These are phyloP conservation scores for Petromus typicus DNA, from an alignment of 2,113 vertebrate species.

Conservation along the genomic window DNA sequence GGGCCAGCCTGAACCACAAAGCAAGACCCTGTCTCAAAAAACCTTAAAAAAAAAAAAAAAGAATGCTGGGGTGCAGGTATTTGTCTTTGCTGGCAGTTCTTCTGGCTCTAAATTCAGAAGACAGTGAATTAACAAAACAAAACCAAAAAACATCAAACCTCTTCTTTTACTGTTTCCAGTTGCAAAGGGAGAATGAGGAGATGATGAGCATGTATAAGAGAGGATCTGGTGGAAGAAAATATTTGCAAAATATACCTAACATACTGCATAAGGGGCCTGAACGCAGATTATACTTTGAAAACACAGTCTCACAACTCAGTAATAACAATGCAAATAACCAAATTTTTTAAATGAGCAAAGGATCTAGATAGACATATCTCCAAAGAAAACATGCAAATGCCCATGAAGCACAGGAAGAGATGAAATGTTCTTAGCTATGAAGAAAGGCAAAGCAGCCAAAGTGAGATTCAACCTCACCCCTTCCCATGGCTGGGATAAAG, in stretches of 20 bases:
- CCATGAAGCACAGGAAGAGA: background rate
- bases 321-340: constrained; percentile 15
- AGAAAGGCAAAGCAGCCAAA: constrained; percentile 6
- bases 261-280: background rate
- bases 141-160: background rate
- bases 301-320: background rate
- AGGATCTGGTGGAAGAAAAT: background rate
- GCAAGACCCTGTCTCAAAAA: too few relatives aligned
- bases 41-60: too few relatives aligned
- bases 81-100: background rate
- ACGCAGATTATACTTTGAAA: background rate
- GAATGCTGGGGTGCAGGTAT: too few relatives aligned
- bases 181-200: background rate
- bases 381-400: background rate
- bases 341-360: constrained; percentile 14
- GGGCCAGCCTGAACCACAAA: too few relatives aligned
- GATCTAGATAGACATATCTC: constrained; percentile 10
- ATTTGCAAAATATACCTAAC: background rate
- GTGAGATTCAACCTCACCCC: background rate
- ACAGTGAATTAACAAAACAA: background rate
- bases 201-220: background rate
- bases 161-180: background rate
- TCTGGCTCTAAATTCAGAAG: background rate
- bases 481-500: background rate
- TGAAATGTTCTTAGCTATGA: background rate